Evolutionary conservation across 2,113 vertebrate genomes (phyloP).

Genomic region (Boleophthalmus pectinirostris): DNA sequence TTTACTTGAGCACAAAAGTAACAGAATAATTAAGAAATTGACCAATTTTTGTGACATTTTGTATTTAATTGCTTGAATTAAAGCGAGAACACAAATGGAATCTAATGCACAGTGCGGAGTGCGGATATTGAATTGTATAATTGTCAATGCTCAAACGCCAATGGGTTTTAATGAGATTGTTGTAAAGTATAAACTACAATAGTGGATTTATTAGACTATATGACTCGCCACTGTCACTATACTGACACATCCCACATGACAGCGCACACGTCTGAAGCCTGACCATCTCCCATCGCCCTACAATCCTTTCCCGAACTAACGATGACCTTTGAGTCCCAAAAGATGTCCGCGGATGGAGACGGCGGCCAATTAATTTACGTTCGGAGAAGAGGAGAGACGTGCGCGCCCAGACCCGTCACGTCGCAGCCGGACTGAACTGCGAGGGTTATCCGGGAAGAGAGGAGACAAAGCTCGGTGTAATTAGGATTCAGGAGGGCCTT

Average conservation of each 20-base stretch:
- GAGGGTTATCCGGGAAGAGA: constrained; percentile 49
- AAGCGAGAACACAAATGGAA: neutral
- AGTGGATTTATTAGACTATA: constrained; percentile 23
- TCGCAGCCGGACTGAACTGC: constrained; percentile 62
- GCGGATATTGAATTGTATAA: constrained; percentile 18
- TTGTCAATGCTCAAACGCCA: constrained; percentile 13
- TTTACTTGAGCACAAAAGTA: neutral
- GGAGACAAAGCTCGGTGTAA: constrained; percentile 65
- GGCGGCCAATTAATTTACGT: constrained; percentile 69
- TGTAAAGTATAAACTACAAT: constrained; percentile 17
- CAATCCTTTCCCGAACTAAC: constrained; percentile 60
- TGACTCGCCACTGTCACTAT: constrained; percentile 42
- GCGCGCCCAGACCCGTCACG: constrained; percentile 32
- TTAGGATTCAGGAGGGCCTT: constrained; percentile 71
- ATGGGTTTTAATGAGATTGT: constrained; percentile 11
- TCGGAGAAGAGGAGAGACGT: constrained; percentile 26
- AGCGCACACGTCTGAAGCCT: constrained; percentile 60
- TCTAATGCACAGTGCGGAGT: neutral
- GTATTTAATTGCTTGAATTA: constrained; percentile 16
- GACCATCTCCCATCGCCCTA: constrained; percentile 54
- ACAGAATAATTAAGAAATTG: constrained; percentile 2
- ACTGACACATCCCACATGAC: constrained; percentile 49
- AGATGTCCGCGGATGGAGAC: constrained; percentile 64
- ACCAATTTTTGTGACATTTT: constrained; percentile 26
- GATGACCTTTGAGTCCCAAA: constrained; percentile 73